Evolutionary conservation across 2,797 vertebrate genomes (phyloP).

Genomic region (Selene dorsalis): DNA sequence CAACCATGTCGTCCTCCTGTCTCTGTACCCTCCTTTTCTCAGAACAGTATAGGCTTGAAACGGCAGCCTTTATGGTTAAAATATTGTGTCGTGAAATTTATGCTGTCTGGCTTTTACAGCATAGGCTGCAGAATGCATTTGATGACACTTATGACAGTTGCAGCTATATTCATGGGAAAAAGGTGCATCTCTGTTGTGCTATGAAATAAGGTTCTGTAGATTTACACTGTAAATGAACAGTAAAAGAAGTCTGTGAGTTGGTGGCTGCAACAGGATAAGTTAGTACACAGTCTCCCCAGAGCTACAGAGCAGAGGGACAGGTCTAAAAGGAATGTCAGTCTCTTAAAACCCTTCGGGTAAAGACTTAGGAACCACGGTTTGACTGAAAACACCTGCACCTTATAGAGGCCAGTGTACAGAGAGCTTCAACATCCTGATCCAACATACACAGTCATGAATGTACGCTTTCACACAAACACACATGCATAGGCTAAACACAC

Average conservation of each 20-base stretch:
- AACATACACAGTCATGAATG: slow-evolving; percentile 79
- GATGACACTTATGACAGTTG: slow-evolving; percentile 28
- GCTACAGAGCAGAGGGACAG: slow-evolving; percentile 59
- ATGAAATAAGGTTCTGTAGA: slow-evolving; percentile 22
- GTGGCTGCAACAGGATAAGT: slow-evolving; percentile 60
- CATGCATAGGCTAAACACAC: slow-evolving; percentile 52
- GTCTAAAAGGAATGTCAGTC: slow-evolving; percentile 78
- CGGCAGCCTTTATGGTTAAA: slow-evolving; percentile 43
- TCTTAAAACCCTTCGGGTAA: slow-evolving; percentile 71
- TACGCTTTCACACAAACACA: slow-evolving; percentile 74
- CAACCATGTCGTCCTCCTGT: slow-evolving; percentile 61
- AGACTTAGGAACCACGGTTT: slow-evolving; percentile 75
- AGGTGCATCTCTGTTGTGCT: slow-evolving; percentile 6
- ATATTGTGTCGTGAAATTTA: slow-evolving; percentile 33
- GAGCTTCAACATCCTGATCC: slow-evolving; percentile 71
- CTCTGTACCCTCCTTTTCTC: slow-evolving; percentile 44
- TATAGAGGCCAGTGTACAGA: slow-evolving; percentile 67
- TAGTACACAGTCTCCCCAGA: slow-evolving; percentile 46
- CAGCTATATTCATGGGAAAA: slow-evolving; percentile 5
- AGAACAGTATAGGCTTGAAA: slow-evolving; percentile 31
- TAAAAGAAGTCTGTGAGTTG: slow-evolving; percentile 42
- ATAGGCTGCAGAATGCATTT: slow-evolving; percentile 31
- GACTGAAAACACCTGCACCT: slow-evolving; percentile 83
- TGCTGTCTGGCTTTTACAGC: slow-evolving; percentile 46
- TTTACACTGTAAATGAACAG: slow-evolving; percentile 41